Base-by-base conservation (phyloP, 2,888 invertebrate genomes). In the Steromphala cineraria region DNA sequence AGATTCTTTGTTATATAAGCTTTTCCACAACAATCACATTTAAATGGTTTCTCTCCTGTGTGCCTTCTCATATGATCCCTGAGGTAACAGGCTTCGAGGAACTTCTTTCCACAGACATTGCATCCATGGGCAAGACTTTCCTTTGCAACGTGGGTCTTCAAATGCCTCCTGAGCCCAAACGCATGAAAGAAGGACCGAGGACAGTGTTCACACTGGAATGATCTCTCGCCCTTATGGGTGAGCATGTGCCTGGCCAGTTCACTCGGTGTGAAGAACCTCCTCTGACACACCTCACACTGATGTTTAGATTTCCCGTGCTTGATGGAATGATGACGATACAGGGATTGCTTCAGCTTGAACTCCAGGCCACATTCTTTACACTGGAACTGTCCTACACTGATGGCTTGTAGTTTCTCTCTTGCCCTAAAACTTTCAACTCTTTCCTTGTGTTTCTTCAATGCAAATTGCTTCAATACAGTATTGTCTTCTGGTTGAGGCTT, bases 21-120 rank as follows among this genome's bases (percentile, higher is more conserved):
- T 71, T 71, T 71, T 17, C 36, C 40, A 71, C 71, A 71, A 31
- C 3, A 15, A 19, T 71, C 71, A 40, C 71, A 71, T 10, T 17
- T 15, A n/a, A 71, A 71, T 17, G 71, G 71, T 71, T 36, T 71
- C 40, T 71, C 71, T 15, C 71, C 71, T 17, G 71, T 71, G 71
- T 71, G 71, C n/a, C 36, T 71, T 36, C 28, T 71, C 36, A 71
- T 71, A 36, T 71, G 71, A 10, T 71, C 71, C 8, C 40, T 13
- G 36, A 71, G 71, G 5, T 40, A 71, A 19, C 71, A 71, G 2
- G 31, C 36, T 19, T 36, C 31, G 2, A 10, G 8, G 36, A 71
- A 71, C 15, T 36, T 40, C 71, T 71, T 71, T n/a, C 19, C 71
- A 71, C 71, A 71, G 2, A 71, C 19, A 15, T 71, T 36, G n/a